Conservation (phyloP, 2,888 invertebrate genomes). For the Rambutsinella grinnellia region DNA sequence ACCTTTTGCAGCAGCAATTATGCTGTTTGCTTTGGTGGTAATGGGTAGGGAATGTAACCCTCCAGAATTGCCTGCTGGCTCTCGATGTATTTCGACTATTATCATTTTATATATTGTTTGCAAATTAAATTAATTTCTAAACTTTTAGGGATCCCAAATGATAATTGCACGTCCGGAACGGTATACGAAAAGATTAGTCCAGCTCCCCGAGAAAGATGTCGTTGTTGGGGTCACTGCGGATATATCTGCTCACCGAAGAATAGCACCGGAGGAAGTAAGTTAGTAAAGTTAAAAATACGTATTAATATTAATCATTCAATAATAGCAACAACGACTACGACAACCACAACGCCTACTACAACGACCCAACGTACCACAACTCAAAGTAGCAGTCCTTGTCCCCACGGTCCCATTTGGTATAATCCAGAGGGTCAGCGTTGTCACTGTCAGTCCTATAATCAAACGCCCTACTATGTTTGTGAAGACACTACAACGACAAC, state of each 20-base stretch:
- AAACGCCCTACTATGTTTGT: constrained; percentile 19
- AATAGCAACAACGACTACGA: not conserved
- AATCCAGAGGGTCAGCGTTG: constrained; percentile 22
- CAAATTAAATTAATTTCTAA: not conserved
- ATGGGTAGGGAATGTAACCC: not conserved
- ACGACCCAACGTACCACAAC: not conserved
- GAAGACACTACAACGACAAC: constrained; percentile 11
- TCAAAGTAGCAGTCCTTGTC: constrained; percentile 6
- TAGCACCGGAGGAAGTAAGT: constrained; percentile 5
- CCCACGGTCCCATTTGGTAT: constrained; percentile 13
- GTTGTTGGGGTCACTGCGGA: constrained; percentile 29
- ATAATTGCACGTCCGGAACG: constrained; percentile 8
- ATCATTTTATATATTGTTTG: constrained; percentile 1
- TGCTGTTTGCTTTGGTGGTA: not conserved
- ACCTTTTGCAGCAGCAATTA: not conserved
- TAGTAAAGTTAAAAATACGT: not conserved
- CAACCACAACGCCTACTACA: not conserved
- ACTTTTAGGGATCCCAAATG: constrained; percentile 22
- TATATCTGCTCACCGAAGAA: constrained; percentile 27
- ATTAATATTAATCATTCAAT: not conserved
- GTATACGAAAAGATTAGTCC: constrained; percentile 12
- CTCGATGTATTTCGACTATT: not conserved
- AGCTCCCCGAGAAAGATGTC: constrained; percentile 1
- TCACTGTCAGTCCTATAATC: constrained; percentile 12
- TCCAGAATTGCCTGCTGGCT: not conserved